These are phyloP conservation scores for Drosophila nigritarsus DNA, from an alignment of 2,888 invertebrate species.

Conservation along the genomic window DNA sequence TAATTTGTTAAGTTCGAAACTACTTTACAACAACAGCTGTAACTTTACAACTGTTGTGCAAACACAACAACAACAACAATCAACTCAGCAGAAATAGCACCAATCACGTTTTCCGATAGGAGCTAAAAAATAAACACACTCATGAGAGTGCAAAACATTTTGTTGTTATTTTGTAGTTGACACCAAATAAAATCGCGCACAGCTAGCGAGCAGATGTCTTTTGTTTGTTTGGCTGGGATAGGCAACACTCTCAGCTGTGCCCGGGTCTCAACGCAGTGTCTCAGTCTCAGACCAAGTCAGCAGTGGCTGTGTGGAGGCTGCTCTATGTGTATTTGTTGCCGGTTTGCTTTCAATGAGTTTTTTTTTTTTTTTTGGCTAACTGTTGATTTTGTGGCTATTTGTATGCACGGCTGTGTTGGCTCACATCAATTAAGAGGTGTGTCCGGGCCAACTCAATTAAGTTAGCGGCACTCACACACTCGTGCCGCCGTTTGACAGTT, in stretches of 20 bases:
- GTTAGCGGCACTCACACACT: constrained; percentile 34
- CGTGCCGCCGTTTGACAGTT: constrained; percentile 14
- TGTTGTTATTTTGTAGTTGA: constrained; percentile 78
- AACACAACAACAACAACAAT: not conserved
- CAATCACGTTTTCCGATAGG: constrained; percentile 29
- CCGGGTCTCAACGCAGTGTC: not conserved
- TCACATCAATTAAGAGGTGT: constrained; percentile 69
- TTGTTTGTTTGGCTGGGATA: constrained; percentile 20
- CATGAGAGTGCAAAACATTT: constrained; percentile 73
- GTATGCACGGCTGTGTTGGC: constrained; percentile 39
- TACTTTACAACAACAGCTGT: constrained; percentile 10
- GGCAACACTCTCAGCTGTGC: constrained; percentile 4
- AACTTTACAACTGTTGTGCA: constrained; percentile 7
- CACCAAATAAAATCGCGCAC: constrained; percentile 55
- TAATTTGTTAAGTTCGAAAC: constrained; percentile 25
- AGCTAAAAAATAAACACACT: constrained; percentile 30
- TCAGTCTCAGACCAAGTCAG: not conserved
- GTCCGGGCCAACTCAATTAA: constrained; percentile 68
- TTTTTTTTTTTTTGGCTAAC: constrained; percentile 51
- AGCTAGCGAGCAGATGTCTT: constrained; percentile 21
- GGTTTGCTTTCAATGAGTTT: constrained; percentile 50
- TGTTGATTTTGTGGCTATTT: constrained; percentile 70
- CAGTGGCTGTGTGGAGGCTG: not conserved
- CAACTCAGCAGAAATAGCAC: constrained; percentile 1
- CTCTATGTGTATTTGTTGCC: constrained; percentile 14